Evolutionary conservation across 2,797 vertebrate species (phyloP).

Genomic region (Coccyzus lansbergi): DNA sequence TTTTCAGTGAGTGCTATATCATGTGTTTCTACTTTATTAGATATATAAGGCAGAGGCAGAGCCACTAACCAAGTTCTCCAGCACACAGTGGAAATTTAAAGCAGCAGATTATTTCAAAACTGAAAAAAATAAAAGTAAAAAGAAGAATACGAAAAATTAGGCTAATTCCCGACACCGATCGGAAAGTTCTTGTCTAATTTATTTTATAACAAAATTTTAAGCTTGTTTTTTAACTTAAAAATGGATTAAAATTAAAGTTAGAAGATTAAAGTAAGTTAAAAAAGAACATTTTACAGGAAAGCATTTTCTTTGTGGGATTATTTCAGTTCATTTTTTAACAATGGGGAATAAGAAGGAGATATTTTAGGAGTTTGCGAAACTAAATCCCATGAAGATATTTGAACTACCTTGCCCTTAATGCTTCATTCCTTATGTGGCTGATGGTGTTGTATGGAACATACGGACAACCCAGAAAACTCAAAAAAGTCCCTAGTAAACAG

Average conservation of each 20-base stretch:
- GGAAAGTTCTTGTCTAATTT: rapidly evolving
- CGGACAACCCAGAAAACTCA: not conserved
- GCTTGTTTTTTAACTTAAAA: not conserved
- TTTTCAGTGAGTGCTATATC: not conserved
- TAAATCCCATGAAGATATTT: not conserved
- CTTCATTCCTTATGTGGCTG: not conserved
- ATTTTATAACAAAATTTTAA: not conserved
- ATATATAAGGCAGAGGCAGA: not conserved
- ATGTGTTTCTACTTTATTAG: not conserved
- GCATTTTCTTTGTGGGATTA: not conserved
- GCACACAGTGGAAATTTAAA: not conserved
- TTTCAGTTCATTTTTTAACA: not conserved
- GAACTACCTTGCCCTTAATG: not conserved
- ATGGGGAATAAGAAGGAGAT: not conserved
- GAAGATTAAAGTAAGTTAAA: no score
- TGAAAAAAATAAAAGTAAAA: not conserved
- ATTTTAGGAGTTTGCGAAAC: not conserved
- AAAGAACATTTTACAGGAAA: rapidly evolving
- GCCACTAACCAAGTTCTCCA: not conserved
- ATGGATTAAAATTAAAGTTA: not conserved
- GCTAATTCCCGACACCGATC: not conserved
- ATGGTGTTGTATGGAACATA: not conserved
- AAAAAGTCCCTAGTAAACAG: rapidly evolving
- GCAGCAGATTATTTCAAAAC: not conserved
- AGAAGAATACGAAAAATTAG: not conserved